Base-by-base conservation (phyloP, 2,888 invertebrate genomes). In the Thereva nobilitata region DNA sequence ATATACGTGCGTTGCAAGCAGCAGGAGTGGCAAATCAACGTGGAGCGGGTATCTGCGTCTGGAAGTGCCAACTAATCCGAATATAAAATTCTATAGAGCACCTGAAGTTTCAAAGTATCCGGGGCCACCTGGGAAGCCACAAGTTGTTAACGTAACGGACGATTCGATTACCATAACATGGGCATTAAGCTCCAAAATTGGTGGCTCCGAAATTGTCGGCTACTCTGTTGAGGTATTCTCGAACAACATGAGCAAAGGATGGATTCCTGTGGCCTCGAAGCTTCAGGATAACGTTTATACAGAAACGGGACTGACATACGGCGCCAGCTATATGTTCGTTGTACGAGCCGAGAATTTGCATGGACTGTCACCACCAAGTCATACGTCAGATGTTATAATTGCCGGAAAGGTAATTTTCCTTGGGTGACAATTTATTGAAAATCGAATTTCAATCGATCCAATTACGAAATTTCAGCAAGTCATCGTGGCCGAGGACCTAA, bases 291-390 rank as follows among this genome's bases (percentile, higher is more conserved):
- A 90, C 61, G 87, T 87, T 68, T 92, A 86, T 77, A 88, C 88
- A 9, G 88, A 90, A 67, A 86, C 87, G 73, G 85, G 89, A 72
- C 83, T 95, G 71, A 85, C 87, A 64, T 86, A 90, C 40, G 91
- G 91, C 57, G 87, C 90, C 10, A 88, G 89, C 8, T 96, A 97
- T 78, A 88, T 92, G 79, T 96, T 97, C 82, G 84, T 95, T 70
- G 89, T 96, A 9, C 84, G 92, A 70, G 93, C 95, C 0, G 92
- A 93, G 82, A 97, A 96, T 81, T 88, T 90, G 3, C 90, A 94
- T 78, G 90, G 91, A 7, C 78, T 90, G 68, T 93, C 94, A 3
- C 88, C 89, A 8, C 94, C 96, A 4, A 93, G 93, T 72, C 85
- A 86, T 61, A 82, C 90, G 53, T 93, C 93, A 1, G 90, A 92